Percentiles rank a stretch among this genome's conserved stretches.
These are phyloP conservation scores for Euthynnus affinis DNA, from an alignment of 2,797 vertebrate species.

Conservation along the genomic window DNA sequence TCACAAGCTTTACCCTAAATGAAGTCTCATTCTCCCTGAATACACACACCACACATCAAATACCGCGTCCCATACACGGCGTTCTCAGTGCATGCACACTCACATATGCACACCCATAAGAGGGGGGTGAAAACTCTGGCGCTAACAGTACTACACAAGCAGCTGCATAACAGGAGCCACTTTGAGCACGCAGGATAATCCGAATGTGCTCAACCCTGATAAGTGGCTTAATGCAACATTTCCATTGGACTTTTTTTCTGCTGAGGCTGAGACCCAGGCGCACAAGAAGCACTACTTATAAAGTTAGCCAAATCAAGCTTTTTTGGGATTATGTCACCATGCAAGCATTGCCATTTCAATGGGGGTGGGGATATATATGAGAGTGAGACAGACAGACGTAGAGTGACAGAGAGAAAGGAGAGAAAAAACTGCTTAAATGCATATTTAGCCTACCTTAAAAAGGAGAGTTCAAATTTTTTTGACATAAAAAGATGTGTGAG, in stretches of 20 bases:
- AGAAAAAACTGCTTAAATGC: constrained; percentile 39
- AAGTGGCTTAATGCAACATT: constrained; percentile 89
- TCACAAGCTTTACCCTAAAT: constrained; percentile 42
- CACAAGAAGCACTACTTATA: constrained; percentile 86
- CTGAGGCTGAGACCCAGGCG: constrained; percentile 85
- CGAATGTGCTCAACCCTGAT: constrained; percentile 88
- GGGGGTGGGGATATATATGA: constrained; percentile 45
- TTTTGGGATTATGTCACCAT: constrained; percentile 85
- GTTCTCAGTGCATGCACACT: constrained; percentile 30
- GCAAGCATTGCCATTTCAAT: constrained; percentile 79
- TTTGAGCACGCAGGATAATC: constrained; percentile 87
- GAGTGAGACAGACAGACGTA: constrained; percentile 45
- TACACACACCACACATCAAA: constrained; percentile 50
- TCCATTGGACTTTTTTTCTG: constrained; percentile 83
- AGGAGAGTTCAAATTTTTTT: constrained; percentile 17
- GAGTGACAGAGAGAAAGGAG: constrained; percentile 43
- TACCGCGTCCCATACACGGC: constrained; percentile 27
- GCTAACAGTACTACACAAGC: constrained; percentile 72
- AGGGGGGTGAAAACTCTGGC: constrained; percentile 49
- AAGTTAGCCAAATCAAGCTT: constrained; percentile 87
- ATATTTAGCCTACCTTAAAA: constrained; percentile 57
- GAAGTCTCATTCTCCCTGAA: constrained; percentile 43
- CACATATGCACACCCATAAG: constrained; percentile 51
- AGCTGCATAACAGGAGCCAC: constrained; percentile 84
- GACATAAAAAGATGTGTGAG: background rate